Evolutionary conservation across 53 echinoderm and acorn worm species (phyloP), one percentile per base, ranked within the genome.

Genomic region (Actinopyga echinites): DNA sequence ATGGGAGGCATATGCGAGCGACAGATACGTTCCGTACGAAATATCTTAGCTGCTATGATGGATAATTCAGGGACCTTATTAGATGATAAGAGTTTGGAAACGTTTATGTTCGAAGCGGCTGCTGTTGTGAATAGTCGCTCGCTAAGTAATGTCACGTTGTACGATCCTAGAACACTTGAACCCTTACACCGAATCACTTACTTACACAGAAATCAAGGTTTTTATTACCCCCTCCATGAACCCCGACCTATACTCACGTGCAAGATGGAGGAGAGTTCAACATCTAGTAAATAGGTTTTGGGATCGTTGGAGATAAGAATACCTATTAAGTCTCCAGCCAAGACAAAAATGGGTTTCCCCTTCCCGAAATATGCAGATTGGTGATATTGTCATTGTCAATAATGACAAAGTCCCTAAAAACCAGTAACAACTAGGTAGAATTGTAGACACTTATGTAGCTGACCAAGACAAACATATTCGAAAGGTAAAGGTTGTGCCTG

Each of bases 241-340:
- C 65, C n/a, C 83, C 12, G 90, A 90, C 37, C 42, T 90, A 15
- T 86, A 90, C n/a, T n/a, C n/a, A n/a, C n/a, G n/a, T n/a, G n/a
- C n/a, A n/a, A n/a, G n/a, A n/a, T n/a, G n/a, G n/a, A n/a, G n/a
- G n/a, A n/a, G n/a, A n/a, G n/a, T n/a, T n/a, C n/a, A n/a, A n/a
- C 69, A 91, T 35, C 53, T 91, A 11, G 87, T 83, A 3, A 87
- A 87, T 26, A 87, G 87, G 20, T 91, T 91, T 62, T 87, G 91
- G 91, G 26, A 26, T 45, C 87, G 91, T 24, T 87, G 87, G 91
- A 87, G 84, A n/a, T n/a, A n/a, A n/a, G n/a, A n/a, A n/a, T n/a
- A n/a, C n/a, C n/a, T n/a, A n/a, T n/a, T n/a, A n/a, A n/a, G n/a
- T n/a, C n/a, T n/a, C n/a, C n/a, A n/a, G n/a, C n/a, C n/a, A n/a